Evolutionary conservation across 2,888 invertebrate genomes (phyloP).

Genomic region (Conus canariensis): DNA sequence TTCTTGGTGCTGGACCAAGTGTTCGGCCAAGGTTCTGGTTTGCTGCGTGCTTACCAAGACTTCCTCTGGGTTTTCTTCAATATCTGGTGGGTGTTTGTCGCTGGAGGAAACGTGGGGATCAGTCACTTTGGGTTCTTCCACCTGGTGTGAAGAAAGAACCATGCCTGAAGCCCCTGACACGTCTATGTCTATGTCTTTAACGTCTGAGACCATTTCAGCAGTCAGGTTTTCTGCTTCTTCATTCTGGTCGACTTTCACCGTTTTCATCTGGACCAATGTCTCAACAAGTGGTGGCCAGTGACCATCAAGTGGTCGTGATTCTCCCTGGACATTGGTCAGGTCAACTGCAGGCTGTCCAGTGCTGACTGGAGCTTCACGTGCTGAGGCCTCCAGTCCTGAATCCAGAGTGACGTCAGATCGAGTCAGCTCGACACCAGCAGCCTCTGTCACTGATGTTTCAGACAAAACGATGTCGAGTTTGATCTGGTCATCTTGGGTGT

Average conservation of each 20-base stretch:
- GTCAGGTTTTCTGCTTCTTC: not conserved
- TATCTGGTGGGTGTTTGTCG: not conserved
- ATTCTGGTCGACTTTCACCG: too few species aligned
- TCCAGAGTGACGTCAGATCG: too few species aligned
- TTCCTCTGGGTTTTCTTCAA: not conserved
- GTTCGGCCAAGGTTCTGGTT: slow-evolving; percentile 22
- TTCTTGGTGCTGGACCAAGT: not conserved
- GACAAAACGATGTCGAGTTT: not conserved
- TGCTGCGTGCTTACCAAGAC: slow-evolving; percentile 13
- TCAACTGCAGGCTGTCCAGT: not conserved
- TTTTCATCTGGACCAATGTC: not conserved
- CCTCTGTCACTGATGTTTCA: not conserved
- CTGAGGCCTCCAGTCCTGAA: not conserved
- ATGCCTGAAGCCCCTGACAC: not conserved
- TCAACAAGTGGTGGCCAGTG: not conserved
- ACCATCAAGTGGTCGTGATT: too few species aligned
- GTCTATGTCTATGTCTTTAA: too few species aligned
- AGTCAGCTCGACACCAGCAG: not conserved
- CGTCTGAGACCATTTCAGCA: too few species aligned
- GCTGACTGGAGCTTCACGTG: not conserved
- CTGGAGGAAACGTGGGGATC: not conserved
- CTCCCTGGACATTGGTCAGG: not conserved
- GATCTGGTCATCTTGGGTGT: not conserved
- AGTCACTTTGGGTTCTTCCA: not conserved
- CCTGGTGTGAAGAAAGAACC: not conserved